Percentiles rank a stretch among this genome's conserved stretches.
These are phyloP conservation scores for Perca fluviatilis DNA, from an alignment of 2,113 vertebrate genomes.

Conservation along the genomic window DNA sequence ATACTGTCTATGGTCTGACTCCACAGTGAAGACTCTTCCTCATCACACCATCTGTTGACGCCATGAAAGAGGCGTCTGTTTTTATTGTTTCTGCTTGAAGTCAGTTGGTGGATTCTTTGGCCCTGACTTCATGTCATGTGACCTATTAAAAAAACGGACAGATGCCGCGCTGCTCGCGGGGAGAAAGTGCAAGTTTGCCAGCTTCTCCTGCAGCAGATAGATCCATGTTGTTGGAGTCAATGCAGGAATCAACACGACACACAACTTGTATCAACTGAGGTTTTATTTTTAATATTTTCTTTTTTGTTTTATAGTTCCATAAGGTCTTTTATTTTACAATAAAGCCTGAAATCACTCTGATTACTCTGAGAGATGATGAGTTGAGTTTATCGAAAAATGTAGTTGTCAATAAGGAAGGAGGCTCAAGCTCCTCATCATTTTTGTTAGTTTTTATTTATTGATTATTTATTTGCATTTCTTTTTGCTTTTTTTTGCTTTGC, in stretches of 20 bases:
- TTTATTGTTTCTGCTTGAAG: not conserved
- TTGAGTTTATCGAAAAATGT: no score
- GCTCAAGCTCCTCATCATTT: no score
- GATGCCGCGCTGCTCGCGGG: not conserved
- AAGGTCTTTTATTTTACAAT: not conserved
- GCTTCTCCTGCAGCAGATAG: constrained; percentile 25
- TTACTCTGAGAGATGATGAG: no score
- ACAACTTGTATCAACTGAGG: not conserved
- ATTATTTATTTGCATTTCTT: no score
- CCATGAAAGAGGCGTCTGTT: constrained; percentile 5
- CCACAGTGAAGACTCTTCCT: not conserved
- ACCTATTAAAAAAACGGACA: constrained; percentile 31
- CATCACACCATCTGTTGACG: not conserved
- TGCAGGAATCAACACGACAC: not conserved
- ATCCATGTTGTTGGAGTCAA: not conserved
- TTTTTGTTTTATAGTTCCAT: not conserved
- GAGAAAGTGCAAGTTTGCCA: constrained; percentile 17
- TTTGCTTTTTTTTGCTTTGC: no score
- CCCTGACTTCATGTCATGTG: constrained; percentile 23
- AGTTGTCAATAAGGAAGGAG: no score
- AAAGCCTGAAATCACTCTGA: no score
- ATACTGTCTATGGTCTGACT: not conserved
- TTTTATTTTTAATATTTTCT: not conserved
- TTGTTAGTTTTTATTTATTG: no score
- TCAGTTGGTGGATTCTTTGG: constrained; percentile 9